A percentile compares a stretch with the other conserved stretches of the same genome.
Evolutionary conservation across 2,888 invertebrate genomes (phyloP).

Genomic region (Eumerus sabulonum): DNA sequence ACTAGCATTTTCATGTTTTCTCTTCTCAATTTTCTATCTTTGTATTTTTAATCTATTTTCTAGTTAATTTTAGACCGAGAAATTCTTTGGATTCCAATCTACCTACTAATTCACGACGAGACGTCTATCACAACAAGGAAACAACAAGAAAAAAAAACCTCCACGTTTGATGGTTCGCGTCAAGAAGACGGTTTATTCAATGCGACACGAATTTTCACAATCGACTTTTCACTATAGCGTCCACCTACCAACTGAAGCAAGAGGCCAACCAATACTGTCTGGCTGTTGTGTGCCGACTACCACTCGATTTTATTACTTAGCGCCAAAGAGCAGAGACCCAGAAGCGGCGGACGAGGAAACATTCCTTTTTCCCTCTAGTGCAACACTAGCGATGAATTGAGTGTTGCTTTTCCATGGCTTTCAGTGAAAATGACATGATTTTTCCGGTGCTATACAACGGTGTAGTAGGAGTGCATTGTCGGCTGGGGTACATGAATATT

Average conservation of each 20-base stretch:
- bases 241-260: conserved; percentile 61
- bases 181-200: background rate
- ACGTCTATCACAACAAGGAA: conserved; percentile 17
- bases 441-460: conserved; percentile 22
- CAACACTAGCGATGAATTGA: conserved; percentile 16
- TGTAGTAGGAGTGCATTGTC: conserved; percentile 7
- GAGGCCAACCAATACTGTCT: conserved; percentile 51
- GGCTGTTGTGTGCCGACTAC: conserved; percentile 40
- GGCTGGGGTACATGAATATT: conserved; percentile 1
- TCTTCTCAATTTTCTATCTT: background rate
- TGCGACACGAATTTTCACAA: conserved; percentile 25
- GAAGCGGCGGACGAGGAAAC: conserved; percentile 9
- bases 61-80: conserved; percentile 32
- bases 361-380: conserved; percentile 18
- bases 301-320: conserved; percentile 60
- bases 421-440: conserved; percentile 12
- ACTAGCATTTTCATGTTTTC: conserved; percentile 58
- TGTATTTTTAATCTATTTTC: conserved; percentile 11
- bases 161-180: background rate
- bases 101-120: conserved; percentile 27
- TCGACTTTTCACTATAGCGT: conserved; percentile 60
- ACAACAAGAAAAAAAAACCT: background rate
- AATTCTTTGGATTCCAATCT: conserved; percentile 52
- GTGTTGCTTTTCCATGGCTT: conserved; percentile 1
- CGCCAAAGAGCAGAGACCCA: conserved; percentile 56